A percentile compares a stretch with the other conserved stretches of the same genome.
Evolutionary conservation across 2,888 invertebrate species (phyloP).

Genomic region (Ypsolopha scabrella): DNA sequence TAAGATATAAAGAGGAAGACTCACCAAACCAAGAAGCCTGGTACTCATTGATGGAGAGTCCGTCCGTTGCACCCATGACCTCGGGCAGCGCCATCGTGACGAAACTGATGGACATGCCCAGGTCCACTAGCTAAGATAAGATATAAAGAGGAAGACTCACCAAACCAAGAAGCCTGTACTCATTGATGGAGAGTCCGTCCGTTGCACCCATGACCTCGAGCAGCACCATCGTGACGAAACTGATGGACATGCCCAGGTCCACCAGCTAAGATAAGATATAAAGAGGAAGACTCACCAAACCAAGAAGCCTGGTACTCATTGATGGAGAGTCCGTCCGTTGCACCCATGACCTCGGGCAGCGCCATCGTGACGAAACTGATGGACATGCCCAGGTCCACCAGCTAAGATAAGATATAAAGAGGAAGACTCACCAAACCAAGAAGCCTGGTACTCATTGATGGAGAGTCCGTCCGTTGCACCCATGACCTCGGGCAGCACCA

Average conservation of each 20-base stretch:
- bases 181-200: conserved; percentile 56
- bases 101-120: conserved; percentile 70
- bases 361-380: conserved; percentile 71
- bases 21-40: conserved; percentile 73
- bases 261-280: too few relatives aligned
- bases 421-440: too few relatives aligned
- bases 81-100: conserved; percentile 71
- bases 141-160: too few relatives aligned
- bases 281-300: too few relatives aligned
- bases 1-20: too few relatives aligned
- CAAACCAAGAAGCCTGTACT: conserved; percentile 71
- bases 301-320: conserved; percentile 67
- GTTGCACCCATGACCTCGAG: conserved; percentile 64
- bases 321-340: conserved; percentile 58
- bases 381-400: conserved; percentile 69
- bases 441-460: conserved; percentile 62
- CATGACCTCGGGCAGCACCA: conserved; percentile 67
- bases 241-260: conserved; percentile 69
- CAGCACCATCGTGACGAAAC: conserved; percentile 70
- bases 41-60: conserved; percentile 55
- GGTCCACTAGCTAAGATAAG: conserved; percentile 62
- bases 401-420: too few relatives aligned
- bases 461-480: conserved; percentile 59
- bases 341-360: conserved; percentile 63
- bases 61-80: conserved; percentile 58